Evolutionary conservation across 2,888 invertebrate species (phyloP), one percentile per base, ranked within the genome.

Genomic region (Meta bourneti): DNA sequence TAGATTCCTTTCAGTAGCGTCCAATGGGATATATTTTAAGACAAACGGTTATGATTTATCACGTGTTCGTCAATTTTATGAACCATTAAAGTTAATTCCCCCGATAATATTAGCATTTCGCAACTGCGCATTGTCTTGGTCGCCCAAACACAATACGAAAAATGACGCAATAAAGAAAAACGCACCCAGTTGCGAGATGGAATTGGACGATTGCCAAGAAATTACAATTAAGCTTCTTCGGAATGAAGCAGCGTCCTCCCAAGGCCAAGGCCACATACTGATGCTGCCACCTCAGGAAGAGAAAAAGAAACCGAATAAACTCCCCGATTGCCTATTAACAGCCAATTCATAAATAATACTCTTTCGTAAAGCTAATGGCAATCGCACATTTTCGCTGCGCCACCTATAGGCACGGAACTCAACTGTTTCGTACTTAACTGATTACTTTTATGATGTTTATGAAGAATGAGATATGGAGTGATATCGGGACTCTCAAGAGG

Each of bases 231-330:
- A 61, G 75, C 54, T n/a, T 84, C 54, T 69, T 72, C 20, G 16
- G 69, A 82, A 71, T 54, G 74, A 34, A 69, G 49, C 72, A 49
- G 72, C 71, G 49, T 82, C 52, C 74, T 84, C 61, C 34, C 74
- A 84, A 84, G 84, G 84, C 84, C 84, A 84, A 84, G 84, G 84
- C 19, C 84, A 75, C 49, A 82, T 82, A 72, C 72, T 72, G 16
- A 20, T 8, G 48, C 19, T 72, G 52, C 82, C 72, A 70, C 71
- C 20, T 71, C 9, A 71, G 72, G 72, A 13, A 72, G 7, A 7
- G 72, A 61, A 79, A 79, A 79, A 75, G 13, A 75, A 75, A 48
- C 34, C 5, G 1, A 75, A 20, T 4, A 72, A 19, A 34, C 34
- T 34, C 7, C 61, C 7, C 11, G 9, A 16, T 16, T 61, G 61